These are phyloP conservation scores for Calliopsis andreniformis DNA, from an alignment of 1,140 invertebrate species.

Conservation along the genomic window DNA sequence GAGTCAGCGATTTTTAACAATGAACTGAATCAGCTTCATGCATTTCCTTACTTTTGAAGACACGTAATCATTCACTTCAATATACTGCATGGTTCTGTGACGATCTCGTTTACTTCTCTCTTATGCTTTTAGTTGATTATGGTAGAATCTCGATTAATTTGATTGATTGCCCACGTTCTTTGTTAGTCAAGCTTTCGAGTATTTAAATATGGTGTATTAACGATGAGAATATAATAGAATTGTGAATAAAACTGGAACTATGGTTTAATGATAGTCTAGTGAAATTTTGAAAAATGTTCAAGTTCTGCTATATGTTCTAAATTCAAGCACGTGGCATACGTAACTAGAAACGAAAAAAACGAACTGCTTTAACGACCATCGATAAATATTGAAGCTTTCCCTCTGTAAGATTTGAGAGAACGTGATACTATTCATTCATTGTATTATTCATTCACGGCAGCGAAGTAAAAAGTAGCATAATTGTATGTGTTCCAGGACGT, in stretches of 20 bases:
- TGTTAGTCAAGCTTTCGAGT: too few relatives aligned
- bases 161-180: too few relatives aligned
- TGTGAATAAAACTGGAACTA: too few relatives aligned
- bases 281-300: too few relatives aligned
- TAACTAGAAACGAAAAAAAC: not conserved
- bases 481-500: constrained; percentile 55
- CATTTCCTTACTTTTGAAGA: not conserved
- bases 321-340: not conserved
- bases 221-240: too few relatives aligned
- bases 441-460: not conserved
- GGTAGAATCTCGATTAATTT: too few relatives aligned
- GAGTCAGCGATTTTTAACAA: constrained; percentile 8
- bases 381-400: not conserved
- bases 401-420: too few relatives aligned
- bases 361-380: not conserved
- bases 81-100: not conserved
- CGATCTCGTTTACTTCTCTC: not conserved
- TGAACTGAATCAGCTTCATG: constrained; percentile 1
- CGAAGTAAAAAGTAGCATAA: not conserved
- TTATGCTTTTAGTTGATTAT: too few relatives aligned
- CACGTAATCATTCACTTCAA: not conserved
- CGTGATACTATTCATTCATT: not conserved
- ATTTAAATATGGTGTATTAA: too few relatives aligned
- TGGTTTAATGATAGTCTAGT: too few relatives aligned
- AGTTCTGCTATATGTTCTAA: not conserved